Base-by-base conservation (phyloP, 2,888 invertebrate genomes). In the Sclerodermus sp. region DNA sequence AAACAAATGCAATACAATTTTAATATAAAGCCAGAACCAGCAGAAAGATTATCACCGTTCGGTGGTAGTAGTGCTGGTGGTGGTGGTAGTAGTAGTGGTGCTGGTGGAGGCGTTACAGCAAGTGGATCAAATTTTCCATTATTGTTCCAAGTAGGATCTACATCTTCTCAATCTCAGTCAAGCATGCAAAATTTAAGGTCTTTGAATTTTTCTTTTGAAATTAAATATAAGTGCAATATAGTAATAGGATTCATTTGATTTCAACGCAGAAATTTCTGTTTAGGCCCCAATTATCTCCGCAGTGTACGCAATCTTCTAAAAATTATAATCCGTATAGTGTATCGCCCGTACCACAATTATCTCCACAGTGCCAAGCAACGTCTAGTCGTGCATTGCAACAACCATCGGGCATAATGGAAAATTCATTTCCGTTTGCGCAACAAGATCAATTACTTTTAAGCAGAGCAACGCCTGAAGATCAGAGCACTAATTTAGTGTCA, bases 11-110 rank as follows among this genome's bases (percentile, higher is more conserved):
- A 61, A 15, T 70, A 66, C 51, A 65, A 62, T 49, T 68, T 67
- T 50, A 70, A 70, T 40, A 52, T 73, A 16, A 74, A 74, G 52
- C 54, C 70, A 13, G 74, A 74, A 41, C 71, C 74, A 18, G 42
- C 53, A 14, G 74, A 68, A 3, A 62, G 57, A 39, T 47, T 63
- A 49, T 47, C 68, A 1, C 51, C 62, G 1, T 67, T 58, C 13
- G 66, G 64, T 12, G 55, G 54, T 42, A 37, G 53, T 2, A 41
- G 57, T 1, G 50, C 49, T n/a, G 31, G 52, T 15, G 60, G 54
- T 41, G 55, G 59, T n/a, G n/a, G n/a, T n/a, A n/a, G n/a, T n/a
- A n/a, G n/a, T n/a, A n/a, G n/a, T n/a, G n/a, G n/a, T n/a, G n/a
- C n/a, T n/a, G n/a, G n/a, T n/a, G n/a, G n/a, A n/a, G n/a, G n/a